Conservation (phyloP, 1,140 invertebrate genomes). For the Colletes latitarsis region DNA sequence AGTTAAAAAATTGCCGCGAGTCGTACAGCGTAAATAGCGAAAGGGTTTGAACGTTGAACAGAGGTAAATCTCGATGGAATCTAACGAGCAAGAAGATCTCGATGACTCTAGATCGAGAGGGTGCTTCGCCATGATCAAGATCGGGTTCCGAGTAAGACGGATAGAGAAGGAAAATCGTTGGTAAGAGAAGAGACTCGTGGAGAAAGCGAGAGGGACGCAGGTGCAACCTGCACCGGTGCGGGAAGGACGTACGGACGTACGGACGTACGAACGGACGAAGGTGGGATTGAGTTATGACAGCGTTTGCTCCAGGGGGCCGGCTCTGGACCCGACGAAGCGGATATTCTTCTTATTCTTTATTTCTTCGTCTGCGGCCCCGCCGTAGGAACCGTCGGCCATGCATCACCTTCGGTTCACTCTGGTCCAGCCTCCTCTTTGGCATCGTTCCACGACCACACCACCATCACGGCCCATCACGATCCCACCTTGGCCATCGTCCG, state of each 20-base stretch:
- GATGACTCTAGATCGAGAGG: slow-evolving; percentile 50
- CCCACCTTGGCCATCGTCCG: slow-evolving; percentile 69
- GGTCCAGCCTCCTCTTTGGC: slow-evolving; percentile 76
- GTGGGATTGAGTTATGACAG: slow-evolving; percentile 82
- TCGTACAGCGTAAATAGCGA: too few relatives aligned
- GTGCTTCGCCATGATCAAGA: slow-evolving; percentile 59
- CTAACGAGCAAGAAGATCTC: slow-evolving; percentile 57
- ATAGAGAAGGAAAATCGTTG: slow-evolving; percentile 5
- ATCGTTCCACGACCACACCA: slow-evolving; percentile 70
- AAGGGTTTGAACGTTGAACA: background rate
- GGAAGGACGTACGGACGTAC: slow-evolving; percentile 60
- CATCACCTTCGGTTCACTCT: slow-evolving; percentile 79
- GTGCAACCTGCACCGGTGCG: slow-evolving; percentile 68
- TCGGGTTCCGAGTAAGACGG: slow-evolving; percentile 37
- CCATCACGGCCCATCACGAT: slow-evolving; percentile 76
- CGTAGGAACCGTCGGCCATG: slow-evolving; percentile 79
- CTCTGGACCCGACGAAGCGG: slow-evolving; percentile 71
- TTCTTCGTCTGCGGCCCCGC: slow-evolving; percentile 72
- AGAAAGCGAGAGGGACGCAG: slow-evolving; percentile 54
- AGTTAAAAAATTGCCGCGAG: too few relatives aligned
- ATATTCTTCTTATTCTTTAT: slow-evolving; percentile 80
- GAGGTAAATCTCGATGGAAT: slow-evolving; percentile 49
- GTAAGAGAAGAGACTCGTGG: slow-evolving; percentile 27
- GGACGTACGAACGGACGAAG: slow-evolving; percentile 72
- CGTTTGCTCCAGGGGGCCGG: slow-evolving; percentile 80